A percentile compares a stretch with the other conserved stretches of the same genome.
Evolutionary conservation across 2,113 vertebrate genomes (phyloP).

Genomic region (Prionailurus viverrinus): DNA sequence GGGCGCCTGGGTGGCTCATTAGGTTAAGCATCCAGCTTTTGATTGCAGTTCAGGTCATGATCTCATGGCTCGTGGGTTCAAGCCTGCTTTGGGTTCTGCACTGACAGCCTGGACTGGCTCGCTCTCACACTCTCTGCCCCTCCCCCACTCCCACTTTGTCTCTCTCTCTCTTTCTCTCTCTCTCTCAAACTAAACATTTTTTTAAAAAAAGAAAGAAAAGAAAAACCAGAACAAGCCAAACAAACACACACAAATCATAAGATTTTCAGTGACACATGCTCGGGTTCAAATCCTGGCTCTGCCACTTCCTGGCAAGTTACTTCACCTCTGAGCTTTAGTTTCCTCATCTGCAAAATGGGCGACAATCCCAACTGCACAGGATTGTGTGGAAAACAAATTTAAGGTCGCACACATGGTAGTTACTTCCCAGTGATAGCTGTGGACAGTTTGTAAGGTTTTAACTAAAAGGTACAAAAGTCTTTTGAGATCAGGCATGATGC

Average conservation of each 20-base stretch:
- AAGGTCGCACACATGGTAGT: not conserved
- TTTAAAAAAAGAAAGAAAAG: too few species aligned
- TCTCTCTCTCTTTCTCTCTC: too few species aligned
- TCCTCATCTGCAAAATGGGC: constrained; percentile 41
- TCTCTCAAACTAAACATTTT: too few species aligned
- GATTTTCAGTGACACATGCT: not conserved
- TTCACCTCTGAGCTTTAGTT: constrained; percentile 34
- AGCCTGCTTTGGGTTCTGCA: too few species aligned
- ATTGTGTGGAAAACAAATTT: not conserved
- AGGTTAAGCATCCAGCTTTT: too few species aligned
- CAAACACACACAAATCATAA: accelerated
- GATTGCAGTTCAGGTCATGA: too few species aligned
- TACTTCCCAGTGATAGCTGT: not conserved
- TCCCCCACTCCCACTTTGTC: too few species aligned
- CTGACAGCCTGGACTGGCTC: too few species aligned
- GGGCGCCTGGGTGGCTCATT: too few species aligned
- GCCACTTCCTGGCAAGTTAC: constrained; percentile 49
- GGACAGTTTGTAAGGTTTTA: not conserved
- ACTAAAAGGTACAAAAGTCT: constrained; percentile 50
- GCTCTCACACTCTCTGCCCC: too few species aligned
- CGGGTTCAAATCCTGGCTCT: not conserved
- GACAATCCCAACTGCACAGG: not conserved
- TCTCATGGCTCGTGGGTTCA: too few species aligned
- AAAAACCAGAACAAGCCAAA: not conserved
- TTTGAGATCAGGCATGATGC: not conserved